These are phyloP conservation scores for Temnothorax nylanderi DNA, from an alignment of 1,140 invertebrate genomes.

Conservation along the genomic window DNA sequence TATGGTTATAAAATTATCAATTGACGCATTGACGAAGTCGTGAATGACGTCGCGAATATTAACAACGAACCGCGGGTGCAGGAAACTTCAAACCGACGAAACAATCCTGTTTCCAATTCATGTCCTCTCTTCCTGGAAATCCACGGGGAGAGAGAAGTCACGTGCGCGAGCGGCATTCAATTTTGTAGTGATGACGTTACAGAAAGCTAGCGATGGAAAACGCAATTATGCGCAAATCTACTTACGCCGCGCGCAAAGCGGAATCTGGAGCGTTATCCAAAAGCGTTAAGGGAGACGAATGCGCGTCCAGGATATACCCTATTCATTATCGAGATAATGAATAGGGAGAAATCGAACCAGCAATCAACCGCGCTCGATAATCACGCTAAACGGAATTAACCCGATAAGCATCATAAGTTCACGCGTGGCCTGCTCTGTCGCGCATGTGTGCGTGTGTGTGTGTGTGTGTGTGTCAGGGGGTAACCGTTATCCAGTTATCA, in stretches of 20 bases:
- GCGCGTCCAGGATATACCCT: too few species aligned
- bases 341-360: slow-evolving; percentile 14
- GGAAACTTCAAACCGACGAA: background rate
- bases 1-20: background rate
- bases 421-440: background rate
- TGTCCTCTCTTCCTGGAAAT: background rate
- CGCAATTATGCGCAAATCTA: slow-evolving; percentile 14
- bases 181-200: background rate
- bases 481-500: background rate
- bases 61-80: background rate
- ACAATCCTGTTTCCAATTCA: background rate
- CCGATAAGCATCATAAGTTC: slow-evolving; percentile 35
- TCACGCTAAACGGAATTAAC: slow-evolving; percentile 18
- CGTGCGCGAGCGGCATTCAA: background rate
- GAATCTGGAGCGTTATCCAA: background rate
- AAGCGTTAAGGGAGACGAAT: background rate
- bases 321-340: slow-evolving; percentile 31
- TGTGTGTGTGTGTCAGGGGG: background rate
- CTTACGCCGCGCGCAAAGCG: background rate
- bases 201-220: background rate
- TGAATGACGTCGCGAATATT: background rate
- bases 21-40: too few species aligned
- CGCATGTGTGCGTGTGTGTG: background rate
- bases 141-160: background rate
- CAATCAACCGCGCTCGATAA: slow-evolving; percentile 3